These are phyloP conservation scores for Drosophila setifemur DNA, from an alignment of 1,140 invertebrate species.

Conservation along the genomic window DNA sequence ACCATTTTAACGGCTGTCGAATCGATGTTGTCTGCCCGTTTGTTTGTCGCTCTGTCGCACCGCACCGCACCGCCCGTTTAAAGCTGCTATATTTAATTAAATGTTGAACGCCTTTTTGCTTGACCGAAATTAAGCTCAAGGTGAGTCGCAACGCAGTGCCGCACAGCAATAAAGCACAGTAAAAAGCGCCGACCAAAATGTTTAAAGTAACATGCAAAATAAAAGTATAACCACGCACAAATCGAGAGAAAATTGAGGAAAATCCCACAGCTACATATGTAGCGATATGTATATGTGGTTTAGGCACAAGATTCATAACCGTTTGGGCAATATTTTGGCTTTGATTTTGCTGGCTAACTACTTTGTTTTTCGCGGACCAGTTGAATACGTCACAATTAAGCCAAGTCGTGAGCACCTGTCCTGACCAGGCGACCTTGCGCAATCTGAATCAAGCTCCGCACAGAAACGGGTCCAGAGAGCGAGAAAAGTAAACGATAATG, in stretches of 20 bases:
- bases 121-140: slow-evolving; percentile 80
- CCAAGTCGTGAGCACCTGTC: slow-evolving; percentile 64
- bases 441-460: slow-evolving; percentile 52
- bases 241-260: slow-evolving; percentile 58
- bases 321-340: slow-evolving; percentile 52
- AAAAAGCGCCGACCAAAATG: not conserved
- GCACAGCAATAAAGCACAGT: not conserved
- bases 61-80: slow-evolving; percentile 6
- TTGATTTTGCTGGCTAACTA: slow-evolving; percentile 35
- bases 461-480: slow-evolving; percentile 45
- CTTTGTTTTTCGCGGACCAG: slow-evolving; percentile 19
- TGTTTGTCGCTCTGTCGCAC: slow-evolving; percentile 35
- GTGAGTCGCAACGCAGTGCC: slow-evolving; percentile 39
- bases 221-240: slow-evolving; percentile 1
- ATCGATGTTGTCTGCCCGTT: slow-evolving; percentile 25
- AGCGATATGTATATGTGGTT: not conserved
- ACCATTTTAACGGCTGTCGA: slow-evolving; percentile 36
- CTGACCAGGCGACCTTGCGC: slow-evolving; percentile 78
- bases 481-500: not conserved
- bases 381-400: slow-evolving; percentile 58
- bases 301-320: slow-evolving; percentile 57
- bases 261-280: slow-evolving; percentile 19
- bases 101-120: slow-evolving; percentile 61
- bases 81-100: slow-evolving; percentile 70
- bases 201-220: slow-evolving; percentile 16